Base-by-base conservation (phyloP, 1,140 invertebrate genomes). In the Cherax destructor region DNA sequence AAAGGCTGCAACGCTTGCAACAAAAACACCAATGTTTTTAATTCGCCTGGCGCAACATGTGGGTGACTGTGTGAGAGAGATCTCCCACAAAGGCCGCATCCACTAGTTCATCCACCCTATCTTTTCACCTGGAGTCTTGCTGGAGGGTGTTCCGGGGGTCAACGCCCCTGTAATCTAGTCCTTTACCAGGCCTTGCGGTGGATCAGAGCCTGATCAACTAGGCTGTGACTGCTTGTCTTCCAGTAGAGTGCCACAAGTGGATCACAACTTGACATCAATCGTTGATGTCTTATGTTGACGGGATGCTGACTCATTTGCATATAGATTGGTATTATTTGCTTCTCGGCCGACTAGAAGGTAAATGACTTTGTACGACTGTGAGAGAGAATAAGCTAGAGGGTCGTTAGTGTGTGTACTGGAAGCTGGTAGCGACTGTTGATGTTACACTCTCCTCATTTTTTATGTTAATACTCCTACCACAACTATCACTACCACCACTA, bases 251-350 rank as follows among this genome's bases (percentile, higher is more conserved):
- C 18, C 61, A 56, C 11, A 56, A 56, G 18, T 10, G 18, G 61
- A 65, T 10, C 69, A 74, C 5, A 21, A 74, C 13, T 11, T n/a
- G 21, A 21, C 7, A 5, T 21, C 24, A 24, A 5, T 7, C 69
- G n/a, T 24, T n/a, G 7, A 18, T 74, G 24, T 74, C 69, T 74
- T 74, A 74, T n/a, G 18, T n/a, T n/a, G n/a, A n/a, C 24, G n/a
- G 24, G 69, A 74, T 74, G 5, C n/a, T 30, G 13, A 0, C 69
- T 74, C 69, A 74, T 74, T 74, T 74, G 69, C 69, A 74, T 74
- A 74, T 74, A 74, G 69, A 74, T 74, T 74, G n/a, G 2, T n/a
- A 30, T 74, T 24, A 74, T 74, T 74, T 74, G 69, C 69, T 30
- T 11, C 69, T 30, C 69, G 69, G 69, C 6, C n/a, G 69, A 9